phyloP scores from a whole-genome alignment of 2,888 invertebrate species.

The Phortica okadai region DNA sequence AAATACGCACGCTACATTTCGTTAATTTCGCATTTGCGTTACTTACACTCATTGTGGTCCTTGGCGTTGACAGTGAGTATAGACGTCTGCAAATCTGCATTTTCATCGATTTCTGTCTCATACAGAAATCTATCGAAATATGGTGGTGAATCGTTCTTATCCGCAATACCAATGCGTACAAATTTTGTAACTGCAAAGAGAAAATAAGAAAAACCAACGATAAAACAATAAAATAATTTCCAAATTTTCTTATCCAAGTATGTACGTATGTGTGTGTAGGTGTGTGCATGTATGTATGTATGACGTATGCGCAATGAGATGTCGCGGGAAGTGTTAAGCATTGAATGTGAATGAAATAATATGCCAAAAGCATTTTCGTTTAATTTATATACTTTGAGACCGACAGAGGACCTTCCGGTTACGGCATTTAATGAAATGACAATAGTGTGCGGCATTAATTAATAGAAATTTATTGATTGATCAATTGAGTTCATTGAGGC shows the following conservation, averaged over 20 bases:
- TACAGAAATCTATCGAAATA: slow-evolving; percentile 97
- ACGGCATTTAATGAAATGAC: neutral
- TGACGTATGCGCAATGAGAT: too few species aligned
- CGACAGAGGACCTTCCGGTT: neutral
- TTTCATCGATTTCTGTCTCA: slow-evolving; percentile 97
- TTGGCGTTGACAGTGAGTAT: slow-evolving; percentile 98
- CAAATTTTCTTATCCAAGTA: neutral
- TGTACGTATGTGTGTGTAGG: slow-evolving; percentile 2
- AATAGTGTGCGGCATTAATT: slow-evolving; percentile 50
- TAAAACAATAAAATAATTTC: neutral
- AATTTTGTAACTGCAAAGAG: slow-evolving; percentile 93
- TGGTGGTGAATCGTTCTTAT: slow-evolving; percentile 99
- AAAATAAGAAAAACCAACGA: slow-evolving; percentile 39
- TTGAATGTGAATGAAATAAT: neutral
- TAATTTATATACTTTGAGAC: neutral
- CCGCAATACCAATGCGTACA: slow-evolving; percentile 97
- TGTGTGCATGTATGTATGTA: neutral
- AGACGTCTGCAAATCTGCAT: slow-evolving; percentile 97
- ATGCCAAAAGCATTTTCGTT: neutral
- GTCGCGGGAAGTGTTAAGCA: too few species aligned
- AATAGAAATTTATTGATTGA: slow-evolving; percentile 66
- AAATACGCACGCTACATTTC: neutral
- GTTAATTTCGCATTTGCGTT: slow-evolving; percentile 45
- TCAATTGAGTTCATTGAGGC: slow-evolving; percentile 52
- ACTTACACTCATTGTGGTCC: slow-evolving; percentile 99